Evolutionary conservation across 2,113 vertebrate genomes (phyloP).

Genomic region (Melozone crissalis): DNA sequence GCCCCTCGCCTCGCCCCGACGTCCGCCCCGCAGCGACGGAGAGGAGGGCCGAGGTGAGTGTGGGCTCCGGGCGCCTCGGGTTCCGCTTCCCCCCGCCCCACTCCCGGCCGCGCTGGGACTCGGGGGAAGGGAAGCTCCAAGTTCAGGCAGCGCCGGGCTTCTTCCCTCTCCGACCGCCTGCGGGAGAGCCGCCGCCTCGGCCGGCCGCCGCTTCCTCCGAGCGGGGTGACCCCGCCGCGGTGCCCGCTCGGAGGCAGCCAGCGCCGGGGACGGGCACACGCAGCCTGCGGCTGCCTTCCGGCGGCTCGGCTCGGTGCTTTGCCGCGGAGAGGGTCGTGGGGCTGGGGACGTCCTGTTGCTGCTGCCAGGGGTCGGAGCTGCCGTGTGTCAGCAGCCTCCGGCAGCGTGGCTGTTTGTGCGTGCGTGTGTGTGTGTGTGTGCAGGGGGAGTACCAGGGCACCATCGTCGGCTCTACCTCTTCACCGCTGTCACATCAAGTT

Average conservation of each 20-base stretch:
- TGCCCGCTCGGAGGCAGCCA: not conserved
- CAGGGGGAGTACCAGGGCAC: not conserved
- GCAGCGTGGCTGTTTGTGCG: not conserved
- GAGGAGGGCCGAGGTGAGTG: slow-evolving; percentile 37
- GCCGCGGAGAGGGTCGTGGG: not conserved
- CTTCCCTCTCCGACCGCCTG: not conserved
- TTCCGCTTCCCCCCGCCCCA: not conserved
- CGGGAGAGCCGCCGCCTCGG: not conserved
- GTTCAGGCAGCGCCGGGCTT: not conserved
- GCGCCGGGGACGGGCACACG: not conserved
- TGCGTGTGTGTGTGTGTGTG: not conserved
- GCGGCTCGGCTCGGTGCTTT: not conserved
- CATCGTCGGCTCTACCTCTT: not conserved
- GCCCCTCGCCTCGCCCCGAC: not conserved
- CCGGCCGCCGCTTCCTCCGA: not conserved
- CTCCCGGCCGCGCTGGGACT: not conserved
- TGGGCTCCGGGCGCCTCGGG: not conserved
- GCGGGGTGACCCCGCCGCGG: not conserved
- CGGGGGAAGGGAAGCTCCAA: not conserved
- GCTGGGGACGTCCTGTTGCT: not conserved
- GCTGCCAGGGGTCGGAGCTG: not conserved
- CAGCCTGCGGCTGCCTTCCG: not conserved
- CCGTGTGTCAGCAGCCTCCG: not conserved
- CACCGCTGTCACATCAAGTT: not conserved
- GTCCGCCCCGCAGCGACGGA: not conserved